Evolutionary conservation across 2,797 vertebrate genomes (phyloP), one percentile per base, ranked within the genome.

Genomic region (Ficedula albicollis): DNA sequence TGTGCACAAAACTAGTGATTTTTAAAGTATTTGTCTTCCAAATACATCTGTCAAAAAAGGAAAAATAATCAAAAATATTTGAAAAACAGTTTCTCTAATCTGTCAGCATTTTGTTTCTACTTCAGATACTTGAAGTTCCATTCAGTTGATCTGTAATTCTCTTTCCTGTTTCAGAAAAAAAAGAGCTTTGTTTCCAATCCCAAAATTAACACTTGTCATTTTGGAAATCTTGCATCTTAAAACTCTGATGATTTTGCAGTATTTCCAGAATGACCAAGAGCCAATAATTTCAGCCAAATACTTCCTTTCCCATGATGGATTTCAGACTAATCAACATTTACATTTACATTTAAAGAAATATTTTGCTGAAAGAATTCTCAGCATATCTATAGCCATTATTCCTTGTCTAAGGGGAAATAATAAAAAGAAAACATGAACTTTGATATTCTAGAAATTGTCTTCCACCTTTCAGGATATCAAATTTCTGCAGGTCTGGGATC

Each of bases 1-100:
- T 26, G 9, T 6, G 10, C 6, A 49, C 7, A 80, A 58, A 52
- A 19, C 51, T 0, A 23, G 5, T 16, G 5, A 32, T 23, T 74
- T 72, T 30, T 0, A 9, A 73, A 83, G 67, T 52, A 10, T 60
- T 70, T 21, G 4, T 55, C 44, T 46, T 85, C 30, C 7, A 59
- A 83, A 64, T 18, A 68, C 72, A 26, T 29, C 29, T 46, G 25
- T 20, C 16, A 77, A 52, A 68, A 83, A 67, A 7, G 8, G 3
- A 7, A 46, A 17, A 58, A 25, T 27, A 39, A 51, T 19, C 4
- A 34, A 22, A 70, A 67, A 30, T 49, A 64, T 34, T 64, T 15
- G 9, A 94, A 87, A 93, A 59, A 6, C 29, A 13, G 0, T 39
- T 76, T 87, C 14, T 59, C 5, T 48, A 39, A 4, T 34, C 59